Evolutionary conservation across 2,797 vertebrate species (phyloP).

Genomic region (Zenarchopterus dispar): DNA sequence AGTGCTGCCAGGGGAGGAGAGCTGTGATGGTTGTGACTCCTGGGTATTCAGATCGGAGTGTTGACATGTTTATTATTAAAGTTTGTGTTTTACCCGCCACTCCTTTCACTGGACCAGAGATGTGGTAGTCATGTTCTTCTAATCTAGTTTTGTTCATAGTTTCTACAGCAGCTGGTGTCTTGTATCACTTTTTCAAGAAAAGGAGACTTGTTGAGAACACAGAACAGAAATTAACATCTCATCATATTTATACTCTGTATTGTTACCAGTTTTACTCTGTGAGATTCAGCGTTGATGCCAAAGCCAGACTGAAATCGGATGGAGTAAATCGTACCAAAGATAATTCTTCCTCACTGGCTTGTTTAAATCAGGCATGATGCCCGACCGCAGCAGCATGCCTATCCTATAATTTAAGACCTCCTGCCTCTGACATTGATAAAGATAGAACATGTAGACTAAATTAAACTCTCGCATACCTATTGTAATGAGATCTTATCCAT

Average conservation of each 20-base stretch:
- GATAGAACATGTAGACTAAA: slow-evolving; percentile 84
- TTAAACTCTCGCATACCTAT: slow-evolving; percentile 83
- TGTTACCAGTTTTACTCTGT: slow-evolving; percentile 27
- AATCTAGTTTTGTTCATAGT: slow-evolving; percentile 49
- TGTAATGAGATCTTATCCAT: slow-evolving; percentile 85
- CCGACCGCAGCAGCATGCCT: slow-evolving; percentile 49
- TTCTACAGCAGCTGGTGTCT: slow-evolving; percentile 48
- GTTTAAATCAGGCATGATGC: slow-evolving; percentile 65
- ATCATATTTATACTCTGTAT: slow-evolving; percentile 35
- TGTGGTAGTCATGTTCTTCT: slow-evolving; percentile 51
- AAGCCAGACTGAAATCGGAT: slow-evolving; percentile 27
- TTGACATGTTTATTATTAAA: slow-evolving; percentile 80
- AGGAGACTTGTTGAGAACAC: slow-evolving; percentile 16
- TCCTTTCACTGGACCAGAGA: slow-evolving; percentile 37
- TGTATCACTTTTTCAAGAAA: slow-evolving; percentile 37
- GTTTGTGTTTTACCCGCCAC: slow-evolving; percentile 34
- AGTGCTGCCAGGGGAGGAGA: slow-evolving; percentile 57
- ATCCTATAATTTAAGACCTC: slow-evolving; percentile 78
- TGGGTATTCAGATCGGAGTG: slow-evolving; percentile 72
- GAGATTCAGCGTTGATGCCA: slow-evolving; percentile 19
- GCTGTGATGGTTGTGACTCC: slow-evolving; percentile 63
- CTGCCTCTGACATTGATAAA: slow-evolving; percentile 84
- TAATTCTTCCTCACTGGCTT: slow-evolving; percentile 58
- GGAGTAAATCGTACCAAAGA: too few species aligned
- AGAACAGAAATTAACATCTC: slow-evolving; percentile 14